Conservation (phyloP, 2,797 vertebrate species). For the Podarcis siculus region DNA sequence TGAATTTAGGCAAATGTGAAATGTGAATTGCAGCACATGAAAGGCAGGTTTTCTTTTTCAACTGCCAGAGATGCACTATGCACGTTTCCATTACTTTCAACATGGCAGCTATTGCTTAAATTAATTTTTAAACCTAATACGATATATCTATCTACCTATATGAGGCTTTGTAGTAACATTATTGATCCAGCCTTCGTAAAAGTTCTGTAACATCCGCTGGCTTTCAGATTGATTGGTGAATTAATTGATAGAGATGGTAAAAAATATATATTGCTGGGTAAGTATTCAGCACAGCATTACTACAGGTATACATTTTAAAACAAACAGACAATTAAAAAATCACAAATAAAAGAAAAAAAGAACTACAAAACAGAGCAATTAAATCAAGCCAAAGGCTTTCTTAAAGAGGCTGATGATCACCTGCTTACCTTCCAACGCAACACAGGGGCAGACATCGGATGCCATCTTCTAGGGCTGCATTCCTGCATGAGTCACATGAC, state of each 20-base stretch:
- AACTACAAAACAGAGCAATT: not conserved
- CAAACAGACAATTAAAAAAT: no score
- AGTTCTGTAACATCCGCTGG: not conserved
- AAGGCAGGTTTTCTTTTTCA: not conserved
- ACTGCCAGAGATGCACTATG: not conserved
- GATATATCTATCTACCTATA: not conserved
- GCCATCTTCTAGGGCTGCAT: no score
- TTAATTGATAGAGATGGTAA: no score
- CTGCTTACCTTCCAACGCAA: no score
- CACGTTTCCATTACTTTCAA: not conserved
- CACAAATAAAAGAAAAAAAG: not conserved
- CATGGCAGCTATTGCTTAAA: not conserved
- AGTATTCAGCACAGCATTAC: no score
- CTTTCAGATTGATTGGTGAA: not conserved
- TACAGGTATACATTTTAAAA: no score
- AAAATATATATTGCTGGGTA: no score
- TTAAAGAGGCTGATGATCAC: not conserved
- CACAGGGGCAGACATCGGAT: no score
- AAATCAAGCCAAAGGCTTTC: not conserved
- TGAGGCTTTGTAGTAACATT: not conserved
- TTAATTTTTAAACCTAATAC: not conserved
- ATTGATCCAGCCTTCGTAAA: not conserved
- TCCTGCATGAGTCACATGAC: no score
- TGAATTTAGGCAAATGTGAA: constrained; percentile 18
- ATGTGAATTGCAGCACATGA: constrained; percentile 6